Evolutionary conservation across 2,888 invertebrate species (phyloP), one percentile per base, ranked within the genome.

Genomic region (Cantharis flavilabris): DNA sequence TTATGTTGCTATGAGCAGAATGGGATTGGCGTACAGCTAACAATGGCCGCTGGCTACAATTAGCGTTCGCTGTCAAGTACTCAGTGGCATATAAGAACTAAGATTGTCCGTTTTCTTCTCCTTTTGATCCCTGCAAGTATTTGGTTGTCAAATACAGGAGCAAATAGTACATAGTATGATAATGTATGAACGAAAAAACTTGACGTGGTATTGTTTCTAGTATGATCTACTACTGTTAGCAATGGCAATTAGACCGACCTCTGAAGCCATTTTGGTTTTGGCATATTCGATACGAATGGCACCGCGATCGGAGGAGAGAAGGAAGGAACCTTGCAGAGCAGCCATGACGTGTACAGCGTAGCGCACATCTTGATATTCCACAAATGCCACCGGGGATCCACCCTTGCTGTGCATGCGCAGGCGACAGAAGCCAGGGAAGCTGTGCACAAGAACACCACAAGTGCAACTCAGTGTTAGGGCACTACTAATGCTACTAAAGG

Each of bases 201-300:
- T 67, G 23, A 74, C 72, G 71, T 70, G 74, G 73, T 72, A 67
- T 72, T 76, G 73, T 67, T 75, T 71, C 69, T 79, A 76, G 72
- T 79, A 79, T 76, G 79, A 77, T 71, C 75, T 76, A 77, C 76
- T 79, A 76, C 62, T 79, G 75, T 77, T 79, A 79, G 79, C 79
- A 79, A 79, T 77, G 77, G 79, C 79, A 77, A 79, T 70, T 77
- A 86, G 88, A 90, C 90, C 89, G 90, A 90, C 92, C 89, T 91
- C 90, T 91, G 95, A 96, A 88, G 97, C 96, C 98, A 98, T 98
- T 94, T 98, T 98, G 91, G 96, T 97, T 92, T 97, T 97, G 90
- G 98, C 98, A 92, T 96, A 99, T 92, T 99, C 98, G 90, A 99
- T 98, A 89, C 98, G 95, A 89, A 99, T 97, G 88, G 98, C 97